Evolutionary conservation across 2,888 invertebrate species (phyloP).

Genomic region (Tridacna crocea): DNA sequence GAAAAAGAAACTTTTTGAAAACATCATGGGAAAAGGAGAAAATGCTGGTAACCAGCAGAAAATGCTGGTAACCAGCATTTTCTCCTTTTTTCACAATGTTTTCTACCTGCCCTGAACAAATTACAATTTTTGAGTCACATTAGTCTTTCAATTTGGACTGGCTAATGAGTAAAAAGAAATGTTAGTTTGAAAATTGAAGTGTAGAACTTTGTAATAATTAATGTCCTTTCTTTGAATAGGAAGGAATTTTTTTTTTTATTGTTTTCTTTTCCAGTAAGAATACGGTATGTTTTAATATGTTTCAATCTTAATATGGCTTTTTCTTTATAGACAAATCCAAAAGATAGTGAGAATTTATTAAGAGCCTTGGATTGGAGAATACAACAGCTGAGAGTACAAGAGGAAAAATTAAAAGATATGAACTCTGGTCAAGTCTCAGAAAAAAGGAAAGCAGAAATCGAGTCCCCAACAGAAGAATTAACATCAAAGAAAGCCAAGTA

Average conservation of each 20-base stretch:
- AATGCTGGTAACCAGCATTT: no score
- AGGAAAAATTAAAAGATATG: conserved; percentile 61
- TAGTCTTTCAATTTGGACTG: no score
- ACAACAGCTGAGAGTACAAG: conserved; percentile 80
- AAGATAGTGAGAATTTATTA: conserved; percentile 89
- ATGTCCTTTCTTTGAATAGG: neutral
- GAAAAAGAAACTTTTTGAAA: no score
- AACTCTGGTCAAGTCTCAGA: conserved; percentile 60
- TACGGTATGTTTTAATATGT: neutral
- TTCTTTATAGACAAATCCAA: conserved; percentile 87
- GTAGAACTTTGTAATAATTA: neutral
- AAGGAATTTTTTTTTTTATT: neutral
- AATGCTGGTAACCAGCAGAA: no score
- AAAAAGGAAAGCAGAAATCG: conserved; percentile 76
- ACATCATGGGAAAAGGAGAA: no score
- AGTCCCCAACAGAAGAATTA: conserved; percentile 67
- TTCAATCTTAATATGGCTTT: neutral
- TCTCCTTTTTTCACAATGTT: no score
- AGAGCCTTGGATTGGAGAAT: conserved; percentile 87
- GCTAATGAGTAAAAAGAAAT: no score
- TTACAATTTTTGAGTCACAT: no score
- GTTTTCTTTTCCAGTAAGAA: neutral
- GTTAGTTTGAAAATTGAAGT: neutral
- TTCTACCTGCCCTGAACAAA: no score
- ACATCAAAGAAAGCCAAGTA: conserved; percentile 66